Evolutionary conservation across 2,888 invertebrate genomes (phyloP), one percentile per base, ranked within the genome.

Genomic region (Nineta flava): DNA sequence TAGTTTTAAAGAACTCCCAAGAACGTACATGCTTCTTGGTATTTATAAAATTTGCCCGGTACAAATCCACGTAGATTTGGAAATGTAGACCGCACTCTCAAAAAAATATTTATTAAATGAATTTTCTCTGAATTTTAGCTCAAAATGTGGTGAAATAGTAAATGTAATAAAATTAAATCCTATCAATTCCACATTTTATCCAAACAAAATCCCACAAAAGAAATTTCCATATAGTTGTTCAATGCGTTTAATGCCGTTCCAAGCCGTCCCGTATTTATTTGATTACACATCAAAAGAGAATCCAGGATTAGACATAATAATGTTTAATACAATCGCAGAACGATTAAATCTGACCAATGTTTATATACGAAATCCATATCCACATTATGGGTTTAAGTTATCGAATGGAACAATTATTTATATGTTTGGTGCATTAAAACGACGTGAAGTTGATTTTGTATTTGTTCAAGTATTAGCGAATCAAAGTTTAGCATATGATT

Each of bases 381-480:
- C 9, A 9, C 47, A 47, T 40, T 47, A 76, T 47, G 77, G 77
- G 0, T 69, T 74, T 50, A 60, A 67, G 49, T 57, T 63, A 12
- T 47, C 55, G 16, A 53, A 59, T 21, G 69, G 70, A 0, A 55
- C 60, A 5, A 77, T 75, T 75, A 64, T 63, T 19, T 75, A 74
- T 9, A 65, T 72, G 9, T 58, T 77, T 17, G 67, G 64, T 3
- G 58, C 65, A 12, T 55, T 77, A 1, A 55, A 61, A 1, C 55
- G 61, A 1, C 64, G 62, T 52, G 61, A 47, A 40, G 47, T 72
- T 4, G 69, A 75, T 48, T 61, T 77, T 5, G 62, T 75, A 6
- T 56, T 75, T 15, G 77, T 77, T 7, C 76, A 75, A 1, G 73
- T 73, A 53, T 76, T 70, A 61, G 74, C 77, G 4, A 77, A 77